Base-by-base conservation (phyloP, 2,797 vertebrate genomes). In the Macrochelys suwanniensis region DNA sequence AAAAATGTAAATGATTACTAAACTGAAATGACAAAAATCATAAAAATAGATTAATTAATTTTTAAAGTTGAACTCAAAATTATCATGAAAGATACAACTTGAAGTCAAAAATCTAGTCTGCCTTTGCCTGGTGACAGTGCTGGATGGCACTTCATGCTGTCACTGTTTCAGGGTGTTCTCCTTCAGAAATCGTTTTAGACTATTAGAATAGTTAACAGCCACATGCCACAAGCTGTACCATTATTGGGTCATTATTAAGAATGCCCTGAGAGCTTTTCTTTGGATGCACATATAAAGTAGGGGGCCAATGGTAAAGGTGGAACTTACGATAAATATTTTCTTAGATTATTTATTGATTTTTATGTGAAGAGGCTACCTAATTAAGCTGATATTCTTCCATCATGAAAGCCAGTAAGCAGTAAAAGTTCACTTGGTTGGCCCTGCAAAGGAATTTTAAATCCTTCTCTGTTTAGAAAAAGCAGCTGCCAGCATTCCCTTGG, bases 31-130 rank as follows among this genome's bases (percentile, higher is more conserved):
- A 87, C 21, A 79, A 25, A 57, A 85, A 92, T 91, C 25, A 87
- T 83, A n/a, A 74, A 91, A 95, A 90, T 26, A 89, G 49, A n/a
- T 65, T 78, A 85, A 90, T 90, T 65, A 47, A 45, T 42, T 76
- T 45, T 15, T 47, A 17, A 94, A 89, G 49, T 9, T 94, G 81
- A 95, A 92, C 89, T 94, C 23, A 89, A 79, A 82, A 71, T 37
- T 54, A 91, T 33, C 21, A 33, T 42, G 49, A 65, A 5, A 92
- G 53, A 92, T 47, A 88, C 3, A 93, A 71, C 5, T 47, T 76
- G 42, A 80, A 94, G 59, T 61, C 91, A 91, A 92, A 79, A 79
- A 93, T 61, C 42, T 61, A 23, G 31, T 89, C 82, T 87, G n/a
- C 49, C 57, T 88, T 93, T 74, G 7, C 57, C 49, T 86, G 16